Evolutionary conservation across 2,113 vertebrate genomes (phyloP).

Genomic region (Antennarius striatus): DNA sequence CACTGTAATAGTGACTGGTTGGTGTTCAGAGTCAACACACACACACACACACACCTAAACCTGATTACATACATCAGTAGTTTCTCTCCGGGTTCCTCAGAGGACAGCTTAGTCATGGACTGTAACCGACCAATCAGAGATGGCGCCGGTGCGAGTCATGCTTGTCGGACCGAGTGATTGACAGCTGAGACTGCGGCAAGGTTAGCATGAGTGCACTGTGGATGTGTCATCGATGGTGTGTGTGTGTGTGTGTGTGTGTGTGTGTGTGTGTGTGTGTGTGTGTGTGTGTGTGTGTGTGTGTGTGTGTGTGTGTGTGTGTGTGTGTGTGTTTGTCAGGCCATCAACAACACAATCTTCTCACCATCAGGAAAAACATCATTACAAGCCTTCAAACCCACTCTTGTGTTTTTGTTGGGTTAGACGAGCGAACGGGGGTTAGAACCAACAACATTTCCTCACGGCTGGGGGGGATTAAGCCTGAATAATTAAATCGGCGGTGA

Average conservation of each 20-base stretch:
- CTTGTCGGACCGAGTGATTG: constrained; percentile 59
- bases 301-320: constrained; percentile 6
- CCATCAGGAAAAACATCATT: too few species aligned
- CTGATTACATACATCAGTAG: constrained; percentile 43
- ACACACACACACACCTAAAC: constrained; percentile 9
- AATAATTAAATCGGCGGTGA: constrained; percentile 18
- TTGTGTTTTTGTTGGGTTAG: too few species aligned
- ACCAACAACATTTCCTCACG: constrained; percentile 3
- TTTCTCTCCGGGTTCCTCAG: constrained; percentile 45
- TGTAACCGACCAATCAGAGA: constrained; percentile 48
- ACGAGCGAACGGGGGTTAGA: too few species aligned
- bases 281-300: constrained; percentile 12
- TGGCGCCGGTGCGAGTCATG: constrained; percentile 52
- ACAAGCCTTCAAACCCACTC: too few species aligned
- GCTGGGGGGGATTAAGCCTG: constrained; percentile 10
- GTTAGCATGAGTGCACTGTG: constrained; percentile 36
- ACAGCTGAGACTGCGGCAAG: constrained; percentile 67
- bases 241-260: neutral
- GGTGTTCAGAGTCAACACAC: too few species aligned
- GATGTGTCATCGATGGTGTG: constrained; percentile 3
- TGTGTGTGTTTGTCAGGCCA: neutral
- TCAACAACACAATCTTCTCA: too few species aligned
- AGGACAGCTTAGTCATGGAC: constrained; percentile 61
- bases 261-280: neutral
- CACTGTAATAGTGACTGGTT: too few species aligned